Evolutionary conservation across 2,113 vertebrate genomes (phyloP).

Genomic region (Eretmochelys imbricata): DNA sequence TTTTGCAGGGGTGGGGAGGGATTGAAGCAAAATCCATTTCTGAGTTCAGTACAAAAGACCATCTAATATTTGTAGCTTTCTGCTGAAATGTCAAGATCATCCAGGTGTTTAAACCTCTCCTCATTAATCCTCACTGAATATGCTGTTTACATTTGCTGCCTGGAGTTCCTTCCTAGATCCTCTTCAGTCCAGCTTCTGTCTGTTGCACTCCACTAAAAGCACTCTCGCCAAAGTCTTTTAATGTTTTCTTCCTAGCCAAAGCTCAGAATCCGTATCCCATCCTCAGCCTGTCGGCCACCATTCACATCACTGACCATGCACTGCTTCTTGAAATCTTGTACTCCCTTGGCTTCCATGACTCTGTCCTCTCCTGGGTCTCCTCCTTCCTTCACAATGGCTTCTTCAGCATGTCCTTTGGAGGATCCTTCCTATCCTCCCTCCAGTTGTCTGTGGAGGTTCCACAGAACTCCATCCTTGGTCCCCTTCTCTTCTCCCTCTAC

Average conservation of each 20-base stretch:
- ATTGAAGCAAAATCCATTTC: rapidly evolving
- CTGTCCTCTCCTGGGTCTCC: neutral
- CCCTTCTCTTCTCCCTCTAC: neutral
- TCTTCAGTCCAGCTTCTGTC: neutral
- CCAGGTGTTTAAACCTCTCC: rapidly evolving
- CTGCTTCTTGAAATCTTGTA: neutral
- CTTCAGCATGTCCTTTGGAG: neutral
- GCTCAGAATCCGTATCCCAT: neutral
- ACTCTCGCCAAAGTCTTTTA: neutral
- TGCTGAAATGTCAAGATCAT: rapidly evolving
- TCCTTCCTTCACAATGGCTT: neutral
- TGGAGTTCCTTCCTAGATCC: neutral
- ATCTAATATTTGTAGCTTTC: rapidly evolving
- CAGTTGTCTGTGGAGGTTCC: neutral
- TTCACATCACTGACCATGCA: neutral
- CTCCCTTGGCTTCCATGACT: neutral
- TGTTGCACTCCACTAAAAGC: neutral
- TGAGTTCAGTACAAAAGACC: rapidly evolving
- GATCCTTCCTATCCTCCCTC: too few relatives aligned
- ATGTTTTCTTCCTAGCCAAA: neutral
- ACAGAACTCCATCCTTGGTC: neutral
- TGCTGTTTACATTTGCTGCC: neutral
- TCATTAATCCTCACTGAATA: neutral
- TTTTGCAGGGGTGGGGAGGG: neutral
- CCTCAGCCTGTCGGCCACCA: neutral